Base-by-base conservation (phyloP, 2,113 vertebrate species). In the Melanotaenia duboulayi region DNA sequence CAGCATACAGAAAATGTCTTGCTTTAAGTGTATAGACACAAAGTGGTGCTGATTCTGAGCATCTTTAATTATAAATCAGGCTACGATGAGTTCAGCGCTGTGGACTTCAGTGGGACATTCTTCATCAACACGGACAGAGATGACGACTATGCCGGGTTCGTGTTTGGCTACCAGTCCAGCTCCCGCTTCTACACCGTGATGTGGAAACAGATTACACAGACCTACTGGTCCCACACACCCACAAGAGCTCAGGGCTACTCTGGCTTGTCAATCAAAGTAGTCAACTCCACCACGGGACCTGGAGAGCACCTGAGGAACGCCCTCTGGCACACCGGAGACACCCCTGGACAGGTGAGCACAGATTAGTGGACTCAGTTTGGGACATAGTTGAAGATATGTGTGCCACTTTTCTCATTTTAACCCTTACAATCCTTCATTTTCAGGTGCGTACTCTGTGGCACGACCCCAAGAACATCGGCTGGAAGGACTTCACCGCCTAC, bases 171-270 rank as follows among this genome's bases (percentile, higher is more conserved):
- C 88, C 98, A 99, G 80, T 99, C 98, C 58, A 99, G 98, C 86
- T 96, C 97, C 44, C 96, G 97, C 75, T 99, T 99, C 92, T 99
- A 99, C 28, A 97, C 98, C 1, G 97, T 99, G 51, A 99, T 99
- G 97, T 99, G 98, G 98, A 99, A 99, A 82, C 98, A 99, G 91
- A 95, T 99, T 84, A 99, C 98, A 2, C 98, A 99, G 85, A 96
- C 98, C 8, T 99, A 99, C 81, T 99, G 98, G 98, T 96, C 96
- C 48, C 87, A 92, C 55, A 94, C 95, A 11, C 98, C 98, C 60
- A 99, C 97, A 1, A 96, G 90, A 94, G 98, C 98, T 84, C 97
- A 98, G 86, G 98, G 97, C 39, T 99, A 99, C 89, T 97, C 97
- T 0, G 98, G 98, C 65, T 94, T 99, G 67, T 98, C 97, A 57